These are phyloP conservation scores for Electrophaes corylata DNA, from an alignment of 2,888 invertebrate species.

Conservation along the genomic window DNA sequence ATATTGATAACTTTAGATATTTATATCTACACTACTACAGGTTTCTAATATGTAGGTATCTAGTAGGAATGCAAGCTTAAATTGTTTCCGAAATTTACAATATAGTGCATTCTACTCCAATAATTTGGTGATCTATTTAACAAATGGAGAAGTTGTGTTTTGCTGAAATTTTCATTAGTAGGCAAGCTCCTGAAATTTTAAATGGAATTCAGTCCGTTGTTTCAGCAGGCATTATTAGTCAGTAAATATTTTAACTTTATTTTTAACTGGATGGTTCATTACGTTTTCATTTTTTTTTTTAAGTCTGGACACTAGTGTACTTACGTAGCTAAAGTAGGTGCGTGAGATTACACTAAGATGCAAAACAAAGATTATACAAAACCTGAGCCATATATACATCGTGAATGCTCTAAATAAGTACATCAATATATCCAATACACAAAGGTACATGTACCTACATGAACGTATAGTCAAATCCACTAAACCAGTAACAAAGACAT, in stretches of 20 bases:
- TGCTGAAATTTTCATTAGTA: neutral
- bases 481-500: slow-evolving; percentile 20
- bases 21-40: neutral
- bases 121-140: neutral
- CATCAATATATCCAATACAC: slow-evolving; percentile 15
- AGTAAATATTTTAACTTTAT: too few relatives aligned
- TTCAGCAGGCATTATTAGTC: neutral
- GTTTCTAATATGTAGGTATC: too few relatives aligned
- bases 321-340: too few relatives aligned
- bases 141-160: neutral
- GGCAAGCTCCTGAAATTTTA: neutral
- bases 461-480: slow-evolving; percentile 18
- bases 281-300: too few relatives aligned
- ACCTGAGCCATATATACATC: neutral
- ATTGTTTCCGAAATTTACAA: neutral
- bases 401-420: slow-evolving; percentile 5
- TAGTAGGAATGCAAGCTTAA: too few relatives aligned
- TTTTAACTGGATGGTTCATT: too few relatives aligned
- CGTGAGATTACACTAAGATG: neutral
- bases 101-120: neutral
- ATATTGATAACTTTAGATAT: neutral
- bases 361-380: slow-evolving; percentile 6
- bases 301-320: too few relatives aligned
- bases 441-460: slow-evolving; percentile 6
- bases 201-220: neutral